Percentiles rank a stretch among this genome's conserved stretches.
Evolutionary conservation across 2,888 invertebrate genomes (phyloP).

Genomic region (Amaurobius ferox): DNA sequence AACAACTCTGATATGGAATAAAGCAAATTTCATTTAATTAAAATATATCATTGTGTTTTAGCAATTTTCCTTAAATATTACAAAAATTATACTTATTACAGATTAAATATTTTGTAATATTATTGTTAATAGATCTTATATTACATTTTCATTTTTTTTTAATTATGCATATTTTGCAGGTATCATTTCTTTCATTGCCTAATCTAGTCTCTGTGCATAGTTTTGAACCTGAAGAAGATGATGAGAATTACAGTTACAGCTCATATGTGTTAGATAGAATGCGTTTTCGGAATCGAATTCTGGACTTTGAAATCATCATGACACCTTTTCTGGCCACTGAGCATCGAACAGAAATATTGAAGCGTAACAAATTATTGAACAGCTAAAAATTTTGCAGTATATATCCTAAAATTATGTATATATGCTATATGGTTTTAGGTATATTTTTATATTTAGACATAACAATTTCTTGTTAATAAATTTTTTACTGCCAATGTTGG

Average conservation of each 20-base stretch:
- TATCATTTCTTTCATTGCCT: conserved; percentile 25
- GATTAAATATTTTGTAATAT: neutral
- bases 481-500: too few relatives aligned
- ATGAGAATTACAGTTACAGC: neutral
- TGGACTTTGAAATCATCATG: neutral
- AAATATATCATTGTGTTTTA: neutral
- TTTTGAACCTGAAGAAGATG: conserved; percentile 15
- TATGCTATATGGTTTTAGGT: too few relatives aligned
- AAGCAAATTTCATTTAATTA: too few relatives aligned
- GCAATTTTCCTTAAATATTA: neutral
- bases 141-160: too few relatives aligned
- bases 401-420: too few relatives aligned
- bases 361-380: too few relatives aligned
- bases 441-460: too few relatives aligned
- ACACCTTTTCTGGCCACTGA: neutral
- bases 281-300: conserved; percentile 17
- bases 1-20: too few relatives aligned
- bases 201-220: conserved; percentile 17
- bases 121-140: too few relatives aligned
- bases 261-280: neutral
- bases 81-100: too few relatives aligned
- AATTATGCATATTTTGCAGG: conserved; percentile 23
- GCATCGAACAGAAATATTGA: neutral
- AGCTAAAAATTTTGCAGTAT: too few relatives aligned
- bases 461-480: too few relatives aligned